Percentiles rank a stretch among this genome's conserved stretches.
These are phyloP conservation scores for Antigone vipio DNA, from an alignment of 2,113 vertebrate species.

Conservation along the genomic window DNA sequence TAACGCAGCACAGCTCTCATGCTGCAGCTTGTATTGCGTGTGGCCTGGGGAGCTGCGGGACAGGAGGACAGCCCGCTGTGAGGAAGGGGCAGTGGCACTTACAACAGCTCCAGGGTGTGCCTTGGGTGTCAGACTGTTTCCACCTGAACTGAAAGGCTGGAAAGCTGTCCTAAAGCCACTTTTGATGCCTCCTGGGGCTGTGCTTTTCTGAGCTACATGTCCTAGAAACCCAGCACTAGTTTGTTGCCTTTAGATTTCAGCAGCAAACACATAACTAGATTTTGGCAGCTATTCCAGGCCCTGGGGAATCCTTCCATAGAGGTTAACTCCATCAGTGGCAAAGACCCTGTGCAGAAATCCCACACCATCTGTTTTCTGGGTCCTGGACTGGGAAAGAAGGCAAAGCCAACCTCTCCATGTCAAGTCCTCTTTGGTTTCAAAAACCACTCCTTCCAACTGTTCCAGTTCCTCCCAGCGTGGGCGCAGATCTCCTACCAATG, in stretches of 20 bases:
- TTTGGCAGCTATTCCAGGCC: background rate
- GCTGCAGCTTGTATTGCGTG: background rate
- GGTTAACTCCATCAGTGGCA: background rate
- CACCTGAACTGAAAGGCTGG: background rate
- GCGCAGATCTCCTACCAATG: background rate
- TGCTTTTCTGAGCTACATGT: background rate
- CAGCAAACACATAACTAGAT: background rate
- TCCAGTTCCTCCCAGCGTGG: background rate
- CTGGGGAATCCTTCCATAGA: background rate
- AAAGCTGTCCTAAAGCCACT: background rate
- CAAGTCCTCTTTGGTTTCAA: background rate
- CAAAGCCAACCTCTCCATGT: background rate
- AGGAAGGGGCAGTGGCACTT: background rate
- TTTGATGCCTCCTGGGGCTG: background rate
- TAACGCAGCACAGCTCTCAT: background rate
- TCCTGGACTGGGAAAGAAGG: background rate
- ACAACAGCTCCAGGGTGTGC: background rate
- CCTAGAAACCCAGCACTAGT: background rate
- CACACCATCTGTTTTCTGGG: background rate
- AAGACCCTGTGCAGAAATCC: background rate
- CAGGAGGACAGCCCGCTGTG: background rate
- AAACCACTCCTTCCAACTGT: background rate
- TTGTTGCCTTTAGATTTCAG: background rate
- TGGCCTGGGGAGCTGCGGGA: background rate
- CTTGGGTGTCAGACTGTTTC: background rate